phyloP scores from a whole-genome alignment of 2,888 invertebrate genomes.

The Pristionchus entomophagus region DNA sequence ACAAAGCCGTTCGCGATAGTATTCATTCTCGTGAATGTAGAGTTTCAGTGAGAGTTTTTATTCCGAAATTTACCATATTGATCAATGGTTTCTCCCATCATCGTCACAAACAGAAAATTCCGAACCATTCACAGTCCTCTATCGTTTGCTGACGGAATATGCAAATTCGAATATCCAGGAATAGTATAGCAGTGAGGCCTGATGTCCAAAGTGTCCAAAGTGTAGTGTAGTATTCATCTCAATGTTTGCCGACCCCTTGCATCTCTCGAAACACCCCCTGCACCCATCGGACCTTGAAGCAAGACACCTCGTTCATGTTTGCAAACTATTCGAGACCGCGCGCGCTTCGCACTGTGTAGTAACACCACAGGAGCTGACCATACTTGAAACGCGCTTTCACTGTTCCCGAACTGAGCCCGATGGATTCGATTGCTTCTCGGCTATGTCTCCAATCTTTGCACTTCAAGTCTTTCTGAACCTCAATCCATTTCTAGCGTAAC shows the following conservation, averaged over 20 bases:
- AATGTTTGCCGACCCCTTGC: too few relatives aligned
- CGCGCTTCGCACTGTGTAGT: background rate
- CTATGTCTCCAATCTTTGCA: too few relatives aligned
- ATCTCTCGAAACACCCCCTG: background rate
- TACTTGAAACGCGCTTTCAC: background rate
- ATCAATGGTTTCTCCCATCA: background rate
- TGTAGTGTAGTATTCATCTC: slow-evolving; percentile 1
- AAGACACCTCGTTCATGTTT: background rate
- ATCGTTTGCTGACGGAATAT: too few relatives aligned
- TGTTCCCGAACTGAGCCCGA: background rate
- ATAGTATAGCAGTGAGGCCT: too few relatives aligned
- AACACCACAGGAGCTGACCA: background rate
- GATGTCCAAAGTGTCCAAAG: background rate
- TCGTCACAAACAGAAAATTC: too few relatives aligned
- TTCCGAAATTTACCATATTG: background rate
- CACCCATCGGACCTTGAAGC: slow-evolving; percentile 33
- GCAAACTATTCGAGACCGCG: background rate
- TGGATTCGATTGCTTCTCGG: too few relatives aligned
- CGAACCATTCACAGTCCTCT: too few relatives aligned
- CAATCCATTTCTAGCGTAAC: too few relatives aligned
- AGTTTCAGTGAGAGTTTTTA: background rate
- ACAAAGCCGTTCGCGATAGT: background rate
- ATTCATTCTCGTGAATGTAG: background rate
- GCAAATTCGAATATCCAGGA: too few relatives aligned
- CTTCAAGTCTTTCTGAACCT: too few relatives aligned